phyloP scores from a whole-genome alignment of 2,113 vertebrate genomes.

The Brienomyrus longianalis region DNA sequence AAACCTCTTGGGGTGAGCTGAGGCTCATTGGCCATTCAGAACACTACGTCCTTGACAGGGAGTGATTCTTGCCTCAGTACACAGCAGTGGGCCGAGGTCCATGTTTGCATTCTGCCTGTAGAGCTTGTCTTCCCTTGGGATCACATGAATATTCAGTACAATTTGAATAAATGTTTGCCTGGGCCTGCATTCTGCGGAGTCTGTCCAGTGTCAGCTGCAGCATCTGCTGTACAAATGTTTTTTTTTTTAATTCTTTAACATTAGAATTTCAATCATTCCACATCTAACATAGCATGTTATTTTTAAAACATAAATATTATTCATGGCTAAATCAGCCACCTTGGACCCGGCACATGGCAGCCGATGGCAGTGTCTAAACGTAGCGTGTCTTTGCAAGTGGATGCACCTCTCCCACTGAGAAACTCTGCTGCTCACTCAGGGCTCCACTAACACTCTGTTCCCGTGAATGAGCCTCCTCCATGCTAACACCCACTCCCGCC shows the following conservation, averaged over 20 bases:
- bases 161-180: not conserved
- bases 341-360: not conserved
- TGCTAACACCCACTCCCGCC: not conserved
- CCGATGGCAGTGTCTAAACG: not conserved
- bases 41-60: not conserved
- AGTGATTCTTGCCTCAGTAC: not conserved
- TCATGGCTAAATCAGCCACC: not conserved
- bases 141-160: constrained; percentile 5
- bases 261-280: not conserved
- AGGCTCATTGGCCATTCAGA: not conserved
- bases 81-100: not conserved
- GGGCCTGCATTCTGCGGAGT: not conserved
- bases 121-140: not conserved
- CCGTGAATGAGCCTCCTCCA: not conserved
- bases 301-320: not conserved
- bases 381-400: not conserved
- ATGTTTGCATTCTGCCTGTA: not conserved
- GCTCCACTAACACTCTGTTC: not conserved
- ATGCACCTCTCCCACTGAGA: not conserved
- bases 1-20: not conserved
- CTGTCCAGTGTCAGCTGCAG: not conserved
- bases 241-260: not conserved
- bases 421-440: not conserved
- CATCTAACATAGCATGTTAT: not conserved
- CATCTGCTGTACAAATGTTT: not conserved